Percentiles rank a stretch among this genome's conserved stretches.
Conservation (phyloP, 2,888 invertebrate species). For the Plebejus anna region DNA sequence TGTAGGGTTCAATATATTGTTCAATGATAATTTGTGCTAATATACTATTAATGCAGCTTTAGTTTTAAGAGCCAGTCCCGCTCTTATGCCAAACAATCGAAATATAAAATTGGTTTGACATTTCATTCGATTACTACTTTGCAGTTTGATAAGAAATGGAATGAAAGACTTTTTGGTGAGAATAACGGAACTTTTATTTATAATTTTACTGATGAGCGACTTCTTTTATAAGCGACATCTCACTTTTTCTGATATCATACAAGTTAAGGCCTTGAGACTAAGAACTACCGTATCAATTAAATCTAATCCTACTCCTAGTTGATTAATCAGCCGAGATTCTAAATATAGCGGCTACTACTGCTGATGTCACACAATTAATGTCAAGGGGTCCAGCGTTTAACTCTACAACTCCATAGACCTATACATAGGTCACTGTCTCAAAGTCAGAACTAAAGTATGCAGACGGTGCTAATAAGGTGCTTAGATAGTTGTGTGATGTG, state of each 20-base stretch:
- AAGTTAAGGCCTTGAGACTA: constrained; percentile 6
- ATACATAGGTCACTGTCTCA: neutral
- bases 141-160: too few species aligned
- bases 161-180: too few species aligned
- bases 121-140: too few species aligned
- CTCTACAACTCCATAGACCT: neutral
- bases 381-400: constrained; percentile 33
- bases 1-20: constrained; percentile 51
- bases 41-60: too few species aligned
- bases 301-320: constrained; percentile 49
- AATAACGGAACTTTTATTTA: too few species aligned
- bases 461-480: neutral
- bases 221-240: neutral
- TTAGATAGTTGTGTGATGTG: neutral
- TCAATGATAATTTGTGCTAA: neutral
- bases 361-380: constrained; percentile 57
- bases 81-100: too few species aligned
- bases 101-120: too few species aligned
- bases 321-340: constrained; percentile 75
- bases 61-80: too few species aligned
- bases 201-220: neutral
- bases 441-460: neutral
- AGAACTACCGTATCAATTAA: constrained; percentile 57
- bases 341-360: constrained; percentile 68
- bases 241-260: neutral